These are phyloP conservation scores for Alloscopus bannaensis DNA, from an alignment of 2,888 invertebrate species.

Conservation along the genomic window DNA sequence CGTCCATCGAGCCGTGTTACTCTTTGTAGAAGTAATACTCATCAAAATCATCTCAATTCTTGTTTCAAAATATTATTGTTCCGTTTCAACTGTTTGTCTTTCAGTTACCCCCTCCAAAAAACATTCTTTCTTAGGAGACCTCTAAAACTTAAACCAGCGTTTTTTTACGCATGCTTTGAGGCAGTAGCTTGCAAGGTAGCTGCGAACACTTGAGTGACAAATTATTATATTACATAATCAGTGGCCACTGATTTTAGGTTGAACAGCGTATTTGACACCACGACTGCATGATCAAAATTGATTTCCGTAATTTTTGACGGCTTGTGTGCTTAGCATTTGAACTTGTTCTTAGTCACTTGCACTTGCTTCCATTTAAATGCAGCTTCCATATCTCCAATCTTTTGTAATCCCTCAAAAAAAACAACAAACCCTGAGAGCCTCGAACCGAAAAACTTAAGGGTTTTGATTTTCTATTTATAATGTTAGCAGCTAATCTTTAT, in stretches of 20 bases:
- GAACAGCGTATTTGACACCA: not conserved
- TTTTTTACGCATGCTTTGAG: conserved; percentile 29
- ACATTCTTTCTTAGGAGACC: too few species aligned
- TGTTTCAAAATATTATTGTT: conserved; percentile 2
- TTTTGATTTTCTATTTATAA: too few species aligned
- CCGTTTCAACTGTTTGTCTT: not conserved
- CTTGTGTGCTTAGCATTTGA: conserved; percentile 13
- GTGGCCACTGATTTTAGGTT: conserved; percentile 59
- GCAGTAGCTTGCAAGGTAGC: conserved; percentile 24
- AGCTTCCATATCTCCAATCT: not conserved
- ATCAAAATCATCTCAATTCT: conserved; percentile 8
- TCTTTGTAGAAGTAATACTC: conserved; percentile 75
- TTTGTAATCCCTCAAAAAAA: too few species aligned
- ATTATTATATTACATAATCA: conserved; percentile 32
- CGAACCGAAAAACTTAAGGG: too few species aligned
- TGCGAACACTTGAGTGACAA: not conserved
- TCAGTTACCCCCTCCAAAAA: not conserved
- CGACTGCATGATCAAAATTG: not conserved
- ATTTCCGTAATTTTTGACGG: not conserved
- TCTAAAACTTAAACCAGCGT: not conserved
- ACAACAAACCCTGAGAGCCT: too few species aligned
- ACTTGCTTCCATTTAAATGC: conserved; percentile 14
- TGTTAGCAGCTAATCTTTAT: too few species aligned
- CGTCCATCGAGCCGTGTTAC: conserved; percentile 75
- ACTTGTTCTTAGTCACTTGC: conserved; percentile 6